These are phyloP conservation scores for Brassicogethes aeneus DNA, from an alignment of 2,888 invertebrate genomes.

Conservation along the genomic window DNA sequence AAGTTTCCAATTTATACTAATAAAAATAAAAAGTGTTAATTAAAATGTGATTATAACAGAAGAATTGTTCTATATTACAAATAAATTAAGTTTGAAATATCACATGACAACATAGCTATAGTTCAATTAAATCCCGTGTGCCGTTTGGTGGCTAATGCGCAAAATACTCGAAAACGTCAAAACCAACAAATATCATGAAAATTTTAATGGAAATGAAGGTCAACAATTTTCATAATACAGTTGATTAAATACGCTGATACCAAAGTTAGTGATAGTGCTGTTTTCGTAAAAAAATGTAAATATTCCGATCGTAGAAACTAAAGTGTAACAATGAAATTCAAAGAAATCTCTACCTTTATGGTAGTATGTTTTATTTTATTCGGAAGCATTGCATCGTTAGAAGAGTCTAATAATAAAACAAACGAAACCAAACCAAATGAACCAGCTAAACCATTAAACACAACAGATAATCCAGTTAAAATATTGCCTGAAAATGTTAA, in stretches of 20 bases:
- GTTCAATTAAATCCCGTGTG: no score
- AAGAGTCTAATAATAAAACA: slow-evolving; percentile 13
- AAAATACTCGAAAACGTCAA: background rate
- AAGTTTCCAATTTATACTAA: no score
- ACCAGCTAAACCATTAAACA: slow-evolving; percentile 1
- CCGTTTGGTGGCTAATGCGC: no score
- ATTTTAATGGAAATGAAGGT: background rate
- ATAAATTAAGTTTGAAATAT: no score
- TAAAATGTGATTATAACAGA: no score
- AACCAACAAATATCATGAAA: background rate
- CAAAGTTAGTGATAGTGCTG: background rate
- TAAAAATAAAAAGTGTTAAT: no score
- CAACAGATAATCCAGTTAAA: slow-evolving; percentile 1
- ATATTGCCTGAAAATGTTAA: background rate
- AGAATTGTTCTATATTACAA: no score
- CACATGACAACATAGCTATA: no score
- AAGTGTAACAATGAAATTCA: slow-evolving; percentile 10
- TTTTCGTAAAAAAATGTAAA: slow-evolving; percentile 3
- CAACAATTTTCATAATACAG: background rate
- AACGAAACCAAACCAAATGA: background rate
- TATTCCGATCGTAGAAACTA: slow-evolving; percentile 1
- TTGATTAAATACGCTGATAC: background rate
- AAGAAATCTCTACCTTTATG: slow-evolving; percentile 10
- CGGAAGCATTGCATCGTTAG: slow-evolving; percentile 24
- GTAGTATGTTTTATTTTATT: slow-evolving; percentile 22